These are phyloP conservation scores for Prietella phreatophila DNA, from an alignment of 2,113 vertebrate genomes.

Conservation along the genomic window DNA sequence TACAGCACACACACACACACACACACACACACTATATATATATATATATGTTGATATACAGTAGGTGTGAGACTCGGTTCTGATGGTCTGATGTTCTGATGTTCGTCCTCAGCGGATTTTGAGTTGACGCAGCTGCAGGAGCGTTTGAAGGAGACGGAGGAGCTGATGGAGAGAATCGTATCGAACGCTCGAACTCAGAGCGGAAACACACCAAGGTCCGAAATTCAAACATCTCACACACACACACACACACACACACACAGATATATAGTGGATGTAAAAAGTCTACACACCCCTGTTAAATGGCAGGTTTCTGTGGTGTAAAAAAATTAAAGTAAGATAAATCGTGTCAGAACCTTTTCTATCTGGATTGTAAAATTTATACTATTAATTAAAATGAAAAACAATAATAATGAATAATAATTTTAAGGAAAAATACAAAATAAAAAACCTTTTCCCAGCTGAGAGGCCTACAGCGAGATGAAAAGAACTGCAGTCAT, in stretches of 20 bases:
- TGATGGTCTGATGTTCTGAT: not conserved
- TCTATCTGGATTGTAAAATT: no score
- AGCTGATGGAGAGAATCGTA: conserved; percentile 92
- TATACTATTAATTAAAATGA: no score
- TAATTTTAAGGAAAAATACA: no score
- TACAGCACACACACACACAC: not conserved
- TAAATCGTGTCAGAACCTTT: no score
- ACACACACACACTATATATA: not conserved
- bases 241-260: not conserved
- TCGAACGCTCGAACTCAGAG: conserved; percentile 70
- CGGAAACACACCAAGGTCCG: conserved; percentile 79
- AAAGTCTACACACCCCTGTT: no score
- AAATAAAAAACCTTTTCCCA: no score
- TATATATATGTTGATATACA: not conserved
- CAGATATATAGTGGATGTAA: not conserved
- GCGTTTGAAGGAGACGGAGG: conserved; percentile 88
- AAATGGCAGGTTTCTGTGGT: no score
- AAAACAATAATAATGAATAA: no score
- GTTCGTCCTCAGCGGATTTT: conserved; percentile 79
- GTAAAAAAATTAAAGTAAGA: no score
- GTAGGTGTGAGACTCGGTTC: not conserved
- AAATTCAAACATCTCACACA: not conserved
- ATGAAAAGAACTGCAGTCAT: no score
- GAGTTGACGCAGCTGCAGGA: conserved; percentile 91
- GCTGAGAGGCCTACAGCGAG: no score